A percentile compares a stretch with the other conserved stretches of the same genome.
Conservation (phyloP, 2,888 invertebrate species). For the Mylabris sibirica region DNA sequence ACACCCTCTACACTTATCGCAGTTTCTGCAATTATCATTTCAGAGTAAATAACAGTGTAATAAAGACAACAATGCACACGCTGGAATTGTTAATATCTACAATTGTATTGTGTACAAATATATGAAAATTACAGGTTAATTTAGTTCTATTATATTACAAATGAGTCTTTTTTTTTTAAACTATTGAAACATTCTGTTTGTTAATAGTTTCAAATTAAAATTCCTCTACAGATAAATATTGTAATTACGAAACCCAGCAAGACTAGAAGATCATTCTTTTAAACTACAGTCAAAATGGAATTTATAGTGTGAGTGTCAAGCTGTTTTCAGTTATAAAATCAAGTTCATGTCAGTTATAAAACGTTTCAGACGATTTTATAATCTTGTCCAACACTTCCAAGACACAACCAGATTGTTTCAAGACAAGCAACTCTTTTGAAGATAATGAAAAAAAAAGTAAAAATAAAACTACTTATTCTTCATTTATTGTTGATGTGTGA, state of each 20-base stretch:
- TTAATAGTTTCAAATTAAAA: slow-evolving; percentile 3
- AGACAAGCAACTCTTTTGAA: too few species aligned
- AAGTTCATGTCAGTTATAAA: not conserved
- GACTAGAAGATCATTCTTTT: not conserved
- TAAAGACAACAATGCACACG: not conserved
- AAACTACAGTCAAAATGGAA: not conserved
- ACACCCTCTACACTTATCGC: not conserved
- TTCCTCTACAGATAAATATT: not conserved
- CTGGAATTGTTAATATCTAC: not conserved
- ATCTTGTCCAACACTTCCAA: not conserved
- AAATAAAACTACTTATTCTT: too few species aligned
- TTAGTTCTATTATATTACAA: too few species aligned
- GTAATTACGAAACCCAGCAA: not conserved
- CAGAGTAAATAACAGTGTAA: not conserved
- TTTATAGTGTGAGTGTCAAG: not conserved
- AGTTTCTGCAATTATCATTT: not conserved
- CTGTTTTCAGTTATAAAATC: not conserved
- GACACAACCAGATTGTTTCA: not conserved
- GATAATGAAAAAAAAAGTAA: too few species aligned
- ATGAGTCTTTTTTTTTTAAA: too few species aligned
- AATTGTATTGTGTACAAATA: not conserved
- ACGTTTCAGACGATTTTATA: not conserved
- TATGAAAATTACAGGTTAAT: too few species aligned
- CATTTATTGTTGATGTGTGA: not conserved
- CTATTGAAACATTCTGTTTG: not conserved